Conservation (phyloP, 2,797 vertebrate species). For the Channa striata region DNA sequence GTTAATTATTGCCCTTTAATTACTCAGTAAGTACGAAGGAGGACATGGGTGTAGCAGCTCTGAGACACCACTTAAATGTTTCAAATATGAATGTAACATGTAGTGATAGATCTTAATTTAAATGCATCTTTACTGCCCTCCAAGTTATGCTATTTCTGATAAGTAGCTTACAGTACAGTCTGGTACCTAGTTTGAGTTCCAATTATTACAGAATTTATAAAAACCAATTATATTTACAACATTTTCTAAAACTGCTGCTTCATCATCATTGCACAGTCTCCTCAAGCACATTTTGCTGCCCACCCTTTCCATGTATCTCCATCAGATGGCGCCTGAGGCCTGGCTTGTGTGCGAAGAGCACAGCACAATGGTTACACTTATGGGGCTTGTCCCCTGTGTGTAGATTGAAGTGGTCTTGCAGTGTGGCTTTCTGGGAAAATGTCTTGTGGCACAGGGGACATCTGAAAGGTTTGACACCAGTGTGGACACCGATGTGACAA, state of each 20-base stretch:
- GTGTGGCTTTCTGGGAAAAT: conserved; percentile 74
- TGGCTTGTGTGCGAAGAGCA: conserved; percentile 66
- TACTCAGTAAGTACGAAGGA: background rate
- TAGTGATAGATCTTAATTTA: background rate
- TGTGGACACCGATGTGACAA: conserved; percentile 71
- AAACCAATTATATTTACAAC: background rate
- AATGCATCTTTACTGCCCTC: background rate
- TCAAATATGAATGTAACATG: background rate
- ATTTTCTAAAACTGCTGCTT: background rate
- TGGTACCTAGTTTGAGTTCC: background rate
- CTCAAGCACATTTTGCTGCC: conserved; percentile 64
- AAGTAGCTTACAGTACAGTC: background rate
- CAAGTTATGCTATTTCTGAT: background rate
- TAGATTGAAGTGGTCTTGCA: conserved; percentile 80
- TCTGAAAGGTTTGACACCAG: conserved; percentile 75
- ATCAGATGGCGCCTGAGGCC: conserved; percentile 73
- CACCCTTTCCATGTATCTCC: conserved; percentile 69
- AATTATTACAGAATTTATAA: background rate
- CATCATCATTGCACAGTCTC: conserved; percentile 29
- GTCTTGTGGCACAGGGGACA: conserved; percentile 79
- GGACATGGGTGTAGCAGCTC: background rate
- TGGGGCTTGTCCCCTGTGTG: conserved; percentile 70
- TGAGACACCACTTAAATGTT: background rate
- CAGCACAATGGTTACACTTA: conserved; percentile 64
- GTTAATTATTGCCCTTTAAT: no score